These are phyloP conservation scores for Pterocles orientalis DNA, from an alignment of 2,113 vertebrate genomes.

Conservation along the genomic window DNA sequence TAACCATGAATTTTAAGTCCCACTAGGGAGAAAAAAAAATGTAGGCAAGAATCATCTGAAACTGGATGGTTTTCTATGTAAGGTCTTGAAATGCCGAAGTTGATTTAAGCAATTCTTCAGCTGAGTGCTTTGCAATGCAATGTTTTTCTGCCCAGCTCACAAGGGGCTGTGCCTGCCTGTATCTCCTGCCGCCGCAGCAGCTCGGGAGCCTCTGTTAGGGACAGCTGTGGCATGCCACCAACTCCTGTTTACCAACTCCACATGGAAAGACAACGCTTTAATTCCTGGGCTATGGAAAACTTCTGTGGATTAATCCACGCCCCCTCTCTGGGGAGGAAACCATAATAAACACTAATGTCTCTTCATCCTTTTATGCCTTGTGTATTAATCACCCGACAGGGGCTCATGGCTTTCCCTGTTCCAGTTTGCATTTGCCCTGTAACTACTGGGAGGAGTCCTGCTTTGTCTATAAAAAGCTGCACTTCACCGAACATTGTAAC, in stretches of 20 bases:
- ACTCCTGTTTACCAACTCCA: not conserved
- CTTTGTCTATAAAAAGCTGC: slow-evolving; percentile 66
- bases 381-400: slow-evolving; percentile 39
- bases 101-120: slow-evolving; percentile 1
- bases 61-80: slow-evolving; percentile 61
- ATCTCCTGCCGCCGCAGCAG: not conserved
- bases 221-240: not conserved
- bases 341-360: slow-evolving; percentile 11
- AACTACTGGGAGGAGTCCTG: slow-evolving; percentile 61
- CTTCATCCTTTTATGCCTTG: slow-evolving; percentile 32
- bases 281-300: slow-evolving; percentile 42
- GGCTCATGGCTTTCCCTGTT: not conserved
- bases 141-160: not conserved
- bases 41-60: not conserved
- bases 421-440: slow-evolving; percentile 36
- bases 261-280: slow-evolving; percentile 28
- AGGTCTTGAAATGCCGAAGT: slow-evolving; percentile 33
- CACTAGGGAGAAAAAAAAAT: not conserved
- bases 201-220: not conserved
- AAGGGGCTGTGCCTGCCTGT: not conserved
- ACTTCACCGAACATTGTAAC: not conserved
- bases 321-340: slow-evolving; percentile 35
- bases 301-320: not conserved
- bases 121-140: not conserved
- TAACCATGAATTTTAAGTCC: not conserved